Conservation (phyloP, 2,888 invertebrate species). For the Sinohyriopsis cumingii region DNA sequence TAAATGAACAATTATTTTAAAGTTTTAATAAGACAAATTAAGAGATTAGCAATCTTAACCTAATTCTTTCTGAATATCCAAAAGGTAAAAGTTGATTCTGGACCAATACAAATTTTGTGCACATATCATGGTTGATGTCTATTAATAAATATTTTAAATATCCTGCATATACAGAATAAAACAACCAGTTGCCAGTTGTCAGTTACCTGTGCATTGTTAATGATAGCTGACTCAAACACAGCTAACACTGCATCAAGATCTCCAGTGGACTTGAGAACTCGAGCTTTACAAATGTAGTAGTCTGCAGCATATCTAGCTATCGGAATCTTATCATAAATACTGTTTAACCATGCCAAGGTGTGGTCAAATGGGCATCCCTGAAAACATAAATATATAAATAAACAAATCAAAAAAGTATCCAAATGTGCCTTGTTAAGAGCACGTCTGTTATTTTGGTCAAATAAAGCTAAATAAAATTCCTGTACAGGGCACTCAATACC, state of each 20-base stretch:
- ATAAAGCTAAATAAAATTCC: no score
- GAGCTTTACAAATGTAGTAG: conserved; percentile 60
- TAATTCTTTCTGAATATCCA: no score
- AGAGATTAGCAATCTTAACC: no score
- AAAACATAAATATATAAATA: conserved; percentile 5
- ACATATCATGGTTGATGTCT: no score
- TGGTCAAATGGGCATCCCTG: conserved; percentile 61
- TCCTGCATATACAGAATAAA: no score
- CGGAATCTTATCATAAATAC: conserved; percentile 49
- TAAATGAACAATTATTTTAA: no score
- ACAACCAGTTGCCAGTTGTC: neutral
- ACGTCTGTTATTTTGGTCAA: no score
- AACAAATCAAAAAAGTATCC: neutral
- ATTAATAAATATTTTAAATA: no score
- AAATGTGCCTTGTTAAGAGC: neutral
- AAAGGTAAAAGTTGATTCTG: no score
- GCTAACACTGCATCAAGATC: conserved; percentile 49
- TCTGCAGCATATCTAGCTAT: conserved; percentile 41
- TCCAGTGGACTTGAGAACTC: conserved; percentile 42
- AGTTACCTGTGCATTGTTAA: conserved; percentile 56
- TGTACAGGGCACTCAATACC: no score
- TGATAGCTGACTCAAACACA: conserved; percentile 56
- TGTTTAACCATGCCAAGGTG: conserved; percentile 54
- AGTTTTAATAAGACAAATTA: no score
- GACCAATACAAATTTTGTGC: no score